Evolutionary conservation across 2,113 vertebrate genomes (phyloP), one percentile per base, ranked within the genome.

Genomic region (Origma solitaria): DNA sequence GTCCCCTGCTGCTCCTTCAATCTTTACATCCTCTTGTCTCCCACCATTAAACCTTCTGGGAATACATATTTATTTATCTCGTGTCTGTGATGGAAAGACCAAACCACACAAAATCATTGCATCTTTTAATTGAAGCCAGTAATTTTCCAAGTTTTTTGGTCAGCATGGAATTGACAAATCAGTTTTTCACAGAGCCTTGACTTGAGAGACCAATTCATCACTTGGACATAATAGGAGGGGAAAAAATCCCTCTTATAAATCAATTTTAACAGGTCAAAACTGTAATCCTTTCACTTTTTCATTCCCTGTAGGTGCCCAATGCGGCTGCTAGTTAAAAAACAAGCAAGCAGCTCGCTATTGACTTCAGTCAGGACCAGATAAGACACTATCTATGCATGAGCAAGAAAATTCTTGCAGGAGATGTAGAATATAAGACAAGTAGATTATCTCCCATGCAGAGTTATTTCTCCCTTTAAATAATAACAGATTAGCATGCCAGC

Each of bases 181-280:
- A 78, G 86, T 95, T 96, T 96, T 94, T 96, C 83, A 91, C 92
- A 68, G 69, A 95, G 91, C 89, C 73, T 78, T 64, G 37, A 35
- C 83, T 83, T 78, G 92, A 87, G 93, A 89, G 88, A 71, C 86
- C 66, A 95, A 94, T 97, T 95, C 89, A 95, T 95, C 91, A 96
- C 73, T 94, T 51, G 61, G 89, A 86, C 83, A 45, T 94, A 95
- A 95, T 56, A 71, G 47, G 72, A 91, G 7, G 18, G 10, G 17
- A 13, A 33, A 38, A 62, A 33, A 28, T 38, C 35, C 30, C 20
- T 92, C 69, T 93, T 94, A 93, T 90, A 93, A 96, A 96, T 96
- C 94, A 94, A 95, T 96, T 94, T 82, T 78, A 96, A 75, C 49
- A 66, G 92, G 92, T 93, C 82, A 95, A 83, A 95, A 93, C 84